Evolutionary conservation across 2,797 vertebrate genomes (phyloP).

Genomic region (Pseudochaenichthys georgianus): DNA sequence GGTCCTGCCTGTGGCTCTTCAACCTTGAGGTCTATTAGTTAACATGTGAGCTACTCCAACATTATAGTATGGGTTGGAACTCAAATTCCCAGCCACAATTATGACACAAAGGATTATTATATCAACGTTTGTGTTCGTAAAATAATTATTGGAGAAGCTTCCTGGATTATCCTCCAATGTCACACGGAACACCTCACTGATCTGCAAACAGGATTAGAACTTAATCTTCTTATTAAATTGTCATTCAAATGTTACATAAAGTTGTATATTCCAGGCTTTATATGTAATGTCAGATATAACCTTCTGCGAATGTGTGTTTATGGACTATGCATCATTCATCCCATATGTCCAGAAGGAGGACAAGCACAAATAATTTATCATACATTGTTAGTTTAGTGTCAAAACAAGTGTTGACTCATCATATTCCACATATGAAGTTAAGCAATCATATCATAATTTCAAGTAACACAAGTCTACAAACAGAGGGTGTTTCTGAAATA

Average conservation of each 20-base stretch:
- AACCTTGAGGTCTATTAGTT: neutral
- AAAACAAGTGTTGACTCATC: neutral
- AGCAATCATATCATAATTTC: neutral
- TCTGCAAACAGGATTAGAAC: slow-evolving; percentile 64
- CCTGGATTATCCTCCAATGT: slow-evolving; percentile 51
- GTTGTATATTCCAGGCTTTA: slow-evolving; percentile 25
- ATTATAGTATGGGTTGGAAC: slow-evolving; percentile 8
- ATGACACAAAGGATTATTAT: slow-evolving; percentile 36
- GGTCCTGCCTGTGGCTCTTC: neutral
- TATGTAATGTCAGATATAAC: slow-evolving; percentile 28
- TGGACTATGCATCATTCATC: neutral
- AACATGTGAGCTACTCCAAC: neutral
- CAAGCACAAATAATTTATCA: slow-evolving; percentile 7
- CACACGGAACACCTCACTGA: slow-evolving; percentile 38
- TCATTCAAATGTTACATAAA: slow-evolving; percentile 44
- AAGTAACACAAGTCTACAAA: neutral
- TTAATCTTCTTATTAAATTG: slow-evolving; percentile 65
- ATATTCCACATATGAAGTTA: neutral
- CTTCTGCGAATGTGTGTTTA: slow-evolving; percentile 1
- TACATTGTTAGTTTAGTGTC: slow-evolving; percentile 13
- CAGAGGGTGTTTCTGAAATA: slow-evolving; percentile 9
- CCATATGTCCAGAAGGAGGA: neutral
- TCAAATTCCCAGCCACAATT: slow-evolving; percentile 6
- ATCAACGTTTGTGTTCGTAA: slow-evolving; percentile 16
- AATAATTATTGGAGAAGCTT: slow-evolving; percentile 39